These are phyloP conservation scores for Leucophenga varia DNA, from an alignment of 1,140 invertebrate genomes.

Conservation along the genomic window DNA sequence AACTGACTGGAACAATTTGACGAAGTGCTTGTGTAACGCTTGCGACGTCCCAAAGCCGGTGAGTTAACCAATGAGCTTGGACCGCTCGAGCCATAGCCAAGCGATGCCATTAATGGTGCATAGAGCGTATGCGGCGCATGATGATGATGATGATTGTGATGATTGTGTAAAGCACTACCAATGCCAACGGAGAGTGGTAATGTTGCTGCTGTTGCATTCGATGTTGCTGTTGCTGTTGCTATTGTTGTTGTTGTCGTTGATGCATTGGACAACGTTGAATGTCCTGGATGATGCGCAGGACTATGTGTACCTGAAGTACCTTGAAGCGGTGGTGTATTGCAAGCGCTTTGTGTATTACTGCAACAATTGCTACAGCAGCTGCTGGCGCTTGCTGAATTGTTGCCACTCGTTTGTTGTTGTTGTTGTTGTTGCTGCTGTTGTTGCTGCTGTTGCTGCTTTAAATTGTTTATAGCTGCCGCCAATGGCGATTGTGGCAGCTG, in stretches of 20 bases:
- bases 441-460: neutral
- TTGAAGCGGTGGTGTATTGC: too few species aligned
- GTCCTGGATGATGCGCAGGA: too few species aligned
- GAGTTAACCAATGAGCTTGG: conserved; percentile 52
- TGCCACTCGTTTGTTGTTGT: conserved; percentile 10
- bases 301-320: too few species aligned
- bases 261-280: too few species aligned
- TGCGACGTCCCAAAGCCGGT: conserved; percentile 45
- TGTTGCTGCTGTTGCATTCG: conserved; percentile 11
- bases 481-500: conserved; percentile 37
- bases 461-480: conserved; percentile 16
- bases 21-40: conserved; percentile 52
- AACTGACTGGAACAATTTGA: conserved; percentile 57
- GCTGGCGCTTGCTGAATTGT: too few species aligned
- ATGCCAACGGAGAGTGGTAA: conserved; percentile 12
- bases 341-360: too few species aligned
- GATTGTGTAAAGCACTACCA: too few species aligned
- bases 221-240: conserved; percentile 8
- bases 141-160: too few species aligned
- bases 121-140: conserved; percentile 34
- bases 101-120: conserved; percentile 37
- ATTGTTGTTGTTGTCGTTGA: too few species aligned
- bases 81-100: conserved; percentile 42
- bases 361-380: conserved; percentile 15
- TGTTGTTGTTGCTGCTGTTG: conserved; percentile 24